These are phyloP conservation scores for Scolopax mira DNA, from an alignment of 2,113 vertebrate genomes.

Conservation along the genomic window DNA sequence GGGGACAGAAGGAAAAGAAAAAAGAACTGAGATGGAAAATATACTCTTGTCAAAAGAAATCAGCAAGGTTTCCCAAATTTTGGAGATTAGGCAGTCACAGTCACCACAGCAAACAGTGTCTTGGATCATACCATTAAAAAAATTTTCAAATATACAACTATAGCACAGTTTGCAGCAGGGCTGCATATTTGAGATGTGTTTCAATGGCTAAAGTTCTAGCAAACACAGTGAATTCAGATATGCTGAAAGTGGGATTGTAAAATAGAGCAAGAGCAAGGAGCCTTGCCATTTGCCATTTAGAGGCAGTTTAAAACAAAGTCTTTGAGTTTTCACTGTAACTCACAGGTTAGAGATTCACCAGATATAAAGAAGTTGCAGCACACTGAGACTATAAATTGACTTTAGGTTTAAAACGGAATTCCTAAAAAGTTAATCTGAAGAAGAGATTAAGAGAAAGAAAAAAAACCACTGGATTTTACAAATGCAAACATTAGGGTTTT, in stretches of 20 bases:
- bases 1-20: not conserved
- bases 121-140: not conserved
- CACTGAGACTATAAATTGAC: not conserved
- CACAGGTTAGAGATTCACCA: not conserved
- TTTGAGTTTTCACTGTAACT: constrained; percentile 9
- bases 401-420: not conserved
- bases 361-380: not conserved
- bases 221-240: not conserved
- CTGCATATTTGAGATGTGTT: not conserved
- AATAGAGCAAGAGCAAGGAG: not conserved
- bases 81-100: not conserved
- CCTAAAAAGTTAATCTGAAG: not conserved
- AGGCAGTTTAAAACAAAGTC: constrained; percentile 6
- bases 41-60: not conserved
- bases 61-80: not conserved
- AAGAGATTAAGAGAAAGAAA: too few species aligned
- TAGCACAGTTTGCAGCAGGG: not conserved
- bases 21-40: not conserved
- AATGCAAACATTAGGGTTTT: not conserved
- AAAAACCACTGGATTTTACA: not conserved
- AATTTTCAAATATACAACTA: not conserved
- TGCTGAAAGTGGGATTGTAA: not conserved
- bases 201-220: not conserved
- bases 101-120: not conserved
- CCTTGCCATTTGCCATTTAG: not conserved